Conservation (phyloP, 35 echinoderm and acorn worm genomes). For the Ophioderma brevispina region DNA sequence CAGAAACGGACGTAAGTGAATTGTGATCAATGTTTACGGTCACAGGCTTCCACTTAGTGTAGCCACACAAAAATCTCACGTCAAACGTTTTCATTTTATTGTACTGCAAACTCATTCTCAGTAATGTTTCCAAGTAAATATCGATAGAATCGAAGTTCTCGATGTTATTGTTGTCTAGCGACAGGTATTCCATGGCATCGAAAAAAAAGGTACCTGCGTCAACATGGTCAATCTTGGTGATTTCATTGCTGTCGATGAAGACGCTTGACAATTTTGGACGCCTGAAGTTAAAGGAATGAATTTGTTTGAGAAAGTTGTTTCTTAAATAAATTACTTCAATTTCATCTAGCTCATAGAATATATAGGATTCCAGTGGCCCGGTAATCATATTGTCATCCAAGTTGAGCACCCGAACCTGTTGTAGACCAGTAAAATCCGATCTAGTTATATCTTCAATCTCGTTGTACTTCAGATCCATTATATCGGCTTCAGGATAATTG, state of each 20-base stretch:
- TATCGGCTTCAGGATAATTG: conserved; percentile 19
- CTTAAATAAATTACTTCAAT: neutral
- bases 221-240: neutral
- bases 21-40: neutral
- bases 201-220: neutral
- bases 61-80: neutral
- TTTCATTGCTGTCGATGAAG: neutral
- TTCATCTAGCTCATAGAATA: neutral
- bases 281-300: neutral
- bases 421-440: neutral
- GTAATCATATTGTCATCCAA: neutral
- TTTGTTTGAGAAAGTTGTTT: neutral
- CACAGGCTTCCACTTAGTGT: neutral
- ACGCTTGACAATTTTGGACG: neutral
- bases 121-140: neutral
- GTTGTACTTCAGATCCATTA: conserved; percentile 36
- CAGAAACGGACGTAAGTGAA: neutral
- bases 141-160: neutral
- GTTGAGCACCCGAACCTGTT: neutral
- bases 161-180: neutral
- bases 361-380: neutral
- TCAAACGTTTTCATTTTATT: neutral
- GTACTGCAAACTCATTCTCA: neutral
- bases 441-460: neutral
- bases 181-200: neutral